Conservation (phyloP, 2,797 vertebrate species). For the Enteromius viviparus region DNA sequence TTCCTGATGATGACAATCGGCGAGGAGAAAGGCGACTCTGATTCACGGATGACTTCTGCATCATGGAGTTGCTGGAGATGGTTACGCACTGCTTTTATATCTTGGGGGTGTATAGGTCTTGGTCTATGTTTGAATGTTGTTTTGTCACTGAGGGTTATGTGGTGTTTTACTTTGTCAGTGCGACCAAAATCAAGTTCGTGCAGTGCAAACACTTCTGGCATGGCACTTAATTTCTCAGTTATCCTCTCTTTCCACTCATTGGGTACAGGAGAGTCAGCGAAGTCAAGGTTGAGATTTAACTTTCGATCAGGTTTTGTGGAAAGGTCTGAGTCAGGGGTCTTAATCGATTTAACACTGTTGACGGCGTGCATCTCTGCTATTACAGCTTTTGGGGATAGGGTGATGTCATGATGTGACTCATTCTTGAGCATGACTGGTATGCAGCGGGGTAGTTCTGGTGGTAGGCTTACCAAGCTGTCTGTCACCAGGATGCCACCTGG, state of each 20-base stretch:
- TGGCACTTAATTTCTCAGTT: neutral
- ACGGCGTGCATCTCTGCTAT: neutral
- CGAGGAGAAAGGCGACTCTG: neutral
- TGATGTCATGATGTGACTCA: constrained; percentile 18
- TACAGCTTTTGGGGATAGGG: neutral
- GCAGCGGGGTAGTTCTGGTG: neutral
- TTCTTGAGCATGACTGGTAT: neutral
- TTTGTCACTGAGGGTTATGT: neutral
- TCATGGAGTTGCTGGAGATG: neutral
- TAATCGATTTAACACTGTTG: neutral
- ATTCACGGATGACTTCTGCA: constrained; percentile 2
- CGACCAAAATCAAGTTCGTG: neutral
- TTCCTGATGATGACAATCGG: neutral
- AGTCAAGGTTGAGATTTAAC: neutral
- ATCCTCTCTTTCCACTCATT: constrained; percentile 3
- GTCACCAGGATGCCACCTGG: neutral
- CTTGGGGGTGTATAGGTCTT: neutral
- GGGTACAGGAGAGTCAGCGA: neutral
- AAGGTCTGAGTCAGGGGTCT: neutral
- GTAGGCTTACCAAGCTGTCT: neutral
- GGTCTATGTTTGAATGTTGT: neutral
- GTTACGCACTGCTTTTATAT: neutral
- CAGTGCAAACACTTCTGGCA: neutral
- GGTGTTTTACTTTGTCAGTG: constrained; percentile 2
- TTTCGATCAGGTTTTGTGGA: neutral